Evolutionary conservation across 2,113 vertebrate species (phyloP).

Genomic region (Ramphastos sulfuratus): DNA sequence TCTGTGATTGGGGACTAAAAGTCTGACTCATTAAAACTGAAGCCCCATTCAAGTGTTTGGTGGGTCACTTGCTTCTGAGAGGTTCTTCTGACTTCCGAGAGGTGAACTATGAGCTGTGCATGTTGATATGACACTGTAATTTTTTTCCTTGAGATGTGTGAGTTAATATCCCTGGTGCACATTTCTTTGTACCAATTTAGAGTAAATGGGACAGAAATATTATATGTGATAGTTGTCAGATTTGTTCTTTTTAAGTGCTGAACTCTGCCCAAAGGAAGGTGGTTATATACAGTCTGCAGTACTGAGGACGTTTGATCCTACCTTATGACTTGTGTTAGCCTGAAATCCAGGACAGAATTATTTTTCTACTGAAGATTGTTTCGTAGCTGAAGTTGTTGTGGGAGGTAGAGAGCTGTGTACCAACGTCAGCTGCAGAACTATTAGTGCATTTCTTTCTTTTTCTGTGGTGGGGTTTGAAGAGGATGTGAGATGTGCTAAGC

Average conservation of each 20-base stretch:
- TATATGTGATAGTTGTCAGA: background rate
- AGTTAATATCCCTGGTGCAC: background rate
- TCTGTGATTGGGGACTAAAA: background rate
- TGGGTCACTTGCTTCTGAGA: background rate
- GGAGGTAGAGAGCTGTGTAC: background rate
- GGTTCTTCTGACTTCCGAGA: background rate
- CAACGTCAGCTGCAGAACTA: background rate
- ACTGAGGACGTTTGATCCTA: background rate
- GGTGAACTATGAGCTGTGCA: background rate
- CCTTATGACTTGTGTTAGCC: background rate
- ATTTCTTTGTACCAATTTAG: background rate
- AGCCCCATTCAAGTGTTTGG: background rate
- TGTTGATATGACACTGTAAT: background rate
- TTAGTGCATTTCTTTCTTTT: background rate
- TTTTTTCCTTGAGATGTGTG: background rate
- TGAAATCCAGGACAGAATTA: background rate
- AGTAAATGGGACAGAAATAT: background rate
- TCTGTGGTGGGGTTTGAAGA: background rate
- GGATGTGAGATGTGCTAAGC: background rate
- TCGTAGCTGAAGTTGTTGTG: background rate
- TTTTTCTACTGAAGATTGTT: background rate
- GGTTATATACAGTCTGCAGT: background rate
- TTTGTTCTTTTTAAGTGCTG: background rate
- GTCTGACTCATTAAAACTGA: background rate
- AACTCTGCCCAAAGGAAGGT: background rate